Evolutionary conservation across 2,113 vertebrate genomes (phyloP).

Genomic region (Xenus cinereus): DNA sequence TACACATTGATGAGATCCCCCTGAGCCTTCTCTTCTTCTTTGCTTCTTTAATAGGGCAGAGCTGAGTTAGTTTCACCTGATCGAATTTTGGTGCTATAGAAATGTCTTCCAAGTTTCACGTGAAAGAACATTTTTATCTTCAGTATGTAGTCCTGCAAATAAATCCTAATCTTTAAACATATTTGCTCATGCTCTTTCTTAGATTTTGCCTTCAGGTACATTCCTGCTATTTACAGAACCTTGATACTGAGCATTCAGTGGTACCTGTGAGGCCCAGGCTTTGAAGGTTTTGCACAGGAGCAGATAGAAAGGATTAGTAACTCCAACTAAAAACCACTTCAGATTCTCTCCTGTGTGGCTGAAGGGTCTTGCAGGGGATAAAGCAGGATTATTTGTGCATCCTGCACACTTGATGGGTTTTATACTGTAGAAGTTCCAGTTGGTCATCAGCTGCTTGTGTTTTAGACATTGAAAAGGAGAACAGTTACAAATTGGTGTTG

Average conservation of each 20-base stretch:
- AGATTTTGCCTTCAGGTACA: neutral
- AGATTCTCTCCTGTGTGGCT: neutral
- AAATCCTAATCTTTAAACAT: neutral
- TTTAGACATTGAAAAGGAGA: neutral
- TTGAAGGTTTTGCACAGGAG: neutral
- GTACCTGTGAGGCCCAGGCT: neutral
- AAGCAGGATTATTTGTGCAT: neutral
- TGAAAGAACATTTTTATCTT: neutral
- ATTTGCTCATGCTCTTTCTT: neutral
- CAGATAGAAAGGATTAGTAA: neutral
- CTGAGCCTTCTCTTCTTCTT: neutral
- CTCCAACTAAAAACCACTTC: neutral
- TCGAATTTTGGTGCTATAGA: neutral
- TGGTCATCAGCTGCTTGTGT: neutral
- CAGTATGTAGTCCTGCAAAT: neutral
- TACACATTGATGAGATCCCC: neutral
- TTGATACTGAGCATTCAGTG: neutral
- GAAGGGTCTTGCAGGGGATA: neutral
- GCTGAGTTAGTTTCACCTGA: neutral
- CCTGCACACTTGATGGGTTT: accelerated
- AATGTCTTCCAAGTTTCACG: neutral
- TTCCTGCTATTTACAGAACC: neutral
- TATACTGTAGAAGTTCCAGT: neutral
- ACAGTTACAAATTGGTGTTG: neutral
- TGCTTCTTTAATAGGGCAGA: neutral